A percentile compares a stretch with the other conserved stretches of the same genome.
Evolutionary conservation across 2,797 vertebrate genomes (phyloP).

Genomic region (Chanos chanos): DNA sequence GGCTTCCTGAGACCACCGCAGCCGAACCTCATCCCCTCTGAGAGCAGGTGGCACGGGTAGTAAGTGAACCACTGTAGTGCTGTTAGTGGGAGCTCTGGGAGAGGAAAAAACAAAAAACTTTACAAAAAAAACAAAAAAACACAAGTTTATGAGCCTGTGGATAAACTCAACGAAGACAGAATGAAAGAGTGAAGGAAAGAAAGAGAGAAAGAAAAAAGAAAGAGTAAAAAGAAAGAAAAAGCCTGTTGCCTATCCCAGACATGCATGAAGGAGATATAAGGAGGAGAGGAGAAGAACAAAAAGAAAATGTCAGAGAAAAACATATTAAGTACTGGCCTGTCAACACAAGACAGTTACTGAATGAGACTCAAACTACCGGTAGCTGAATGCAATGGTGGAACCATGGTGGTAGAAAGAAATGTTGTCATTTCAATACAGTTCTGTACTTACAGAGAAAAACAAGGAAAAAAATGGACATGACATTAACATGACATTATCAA

Average conservation of each 20-base stretch:
- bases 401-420: too few relatives aligned
- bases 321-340: not conserved
- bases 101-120: slow-evolving; percentile 13
- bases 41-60: slow-evolving; percentile 82
- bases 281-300: not conserved
- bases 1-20: slow-evolving; percentile 91
- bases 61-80: slow-evolving; percentile 90
- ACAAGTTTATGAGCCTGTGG: not conserved
- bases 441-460: not conserved
- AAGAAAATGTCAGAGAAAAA: not conserved
- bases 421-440: not conserved
- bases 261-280: slow-evolving; percentile 8
- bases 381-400: too few relatives aligned
- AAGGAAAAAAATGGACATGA: slow-evolving; percentile 11
- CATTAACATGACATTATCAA: slow-evolving; percentile 4
- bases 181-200: not conserved
- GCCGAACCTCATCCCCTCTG: slow-evolving; percentile 76
- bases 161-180: too few relatives aligned
- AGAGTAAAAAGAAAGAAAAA: slow-evolving; percentile 30
- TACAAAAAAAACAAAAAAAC: too few relatives aligned
- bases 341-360: not conserved
- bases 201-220: slow-evolving; percentile 37
- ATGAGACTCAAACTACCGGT: too few relatives aligned
- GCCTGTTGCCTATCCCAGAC: slow-evolving; percentile 16
- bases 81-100: slow-evolving; percentile 87